Percentiles rank a stretch among this genome's conserved stretches.
These are phyloP conservation scores for Smittia aterrima DNA, from an alignment of 2,888 invertebrate genomes.

Conservation along the genomic window DNA sequence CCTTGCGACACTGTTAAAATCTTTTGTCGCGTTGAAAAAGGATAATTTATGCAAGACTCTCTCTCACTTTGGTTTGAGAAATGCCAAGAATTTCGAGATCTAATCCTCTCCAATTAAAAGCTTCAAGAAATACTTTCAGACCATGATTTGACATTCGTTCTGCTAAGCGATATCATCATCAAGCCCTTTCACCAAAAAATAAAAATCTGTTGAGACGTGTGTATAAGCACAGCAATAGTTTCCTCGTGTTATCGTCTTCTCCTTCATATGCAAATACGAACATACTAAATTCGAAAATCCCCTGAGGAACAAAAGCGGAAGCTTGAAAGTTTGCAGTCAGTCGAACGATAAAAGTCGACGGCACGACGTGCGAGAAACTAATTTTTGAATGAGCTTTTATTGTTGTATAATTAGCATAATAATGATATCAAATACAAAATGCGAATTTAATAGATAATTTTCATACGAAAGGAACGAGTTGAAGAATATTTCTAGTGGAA, in stretches of 20 bases:
- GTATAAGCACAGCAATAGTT: conserved; percentile 19
- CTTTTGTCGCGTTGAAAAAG: conserved; percentile 6
- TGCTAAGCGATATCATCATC: not conserved
- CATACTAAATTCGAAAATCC: not conserved
- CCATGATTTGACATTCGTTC: not conserved
- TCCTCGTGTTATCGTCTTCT: not conserved
- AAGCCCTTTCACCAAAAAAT: not conserved
- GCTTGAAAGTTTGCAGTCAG: not conserved
- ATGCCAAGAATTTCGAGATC: not conserved
- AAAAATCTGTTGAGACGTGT: not conserved
- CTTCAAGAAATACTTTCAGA: not conserved
- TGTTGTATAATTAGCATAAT: conserved; percentile 23
- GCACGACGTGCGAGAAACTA: not conserved
- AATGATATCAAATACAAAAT: conserved; percentile 17
- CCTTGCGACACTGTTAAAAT: not conserved
- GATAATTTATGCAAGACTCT: conserved; percentile 30
- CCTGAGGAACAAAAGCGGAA: not conserved
- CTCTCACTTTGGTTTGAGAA: not conserved
- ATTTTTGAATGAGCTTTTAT: conserved; percentile 27
- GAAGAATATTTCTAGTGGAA: conserved; percentile 6
- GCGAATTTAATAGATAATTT: conserved; percentile 27
- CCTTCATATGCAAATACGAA: not conserved
- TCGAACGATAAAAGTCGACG: not conserved
- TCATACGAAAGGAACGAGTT: not conserved
- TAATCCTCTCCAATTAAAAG: conserved; percentile 9